These are phyloP conservation scores for Nomada ruficornis DNA, from an alignment of 2,888 invertebrate species.

Conservation along the genomic window DNA sequence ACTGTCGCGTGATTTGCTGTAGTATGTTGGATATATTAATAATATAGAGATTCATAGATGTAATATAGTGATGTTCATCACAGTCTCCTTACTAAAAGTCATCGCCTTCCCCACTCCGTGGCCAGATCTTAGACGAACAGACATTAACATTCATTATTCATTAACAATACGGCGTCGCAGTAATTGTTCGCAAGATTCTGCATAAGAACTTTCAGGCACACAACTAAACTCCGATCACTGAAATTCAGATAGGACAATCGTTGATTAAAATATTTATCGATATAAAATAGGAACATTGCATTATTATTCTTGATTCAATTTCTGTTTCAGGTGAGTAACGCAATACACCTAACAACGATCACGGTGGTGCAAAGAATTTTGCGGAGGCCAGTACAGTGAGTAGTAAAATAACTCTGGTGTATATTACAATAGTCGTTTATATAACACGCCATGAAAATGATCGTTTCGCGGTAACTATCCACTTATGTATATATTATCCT, in stretches of 20 bases:
- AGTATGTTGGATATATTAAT: no score
- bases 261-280: no score
- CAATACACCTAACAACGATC: background rate
- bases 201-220: background rate
- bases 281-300: background rate
- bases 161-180: no score
- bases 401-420: background rate
- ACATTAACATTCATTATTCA: no score
- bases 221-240: background rate
- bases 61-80: no score
- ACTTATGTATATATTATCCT: background rate
- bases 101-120: no score
- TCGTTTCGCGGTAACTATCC: conserved; percentile 7
- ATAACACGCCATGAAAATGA: conserved; percentile 25
- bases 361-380: background rate
- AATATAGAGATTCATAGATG: no score
- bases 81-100: no score
- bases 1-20: no score
- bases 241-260: no score
- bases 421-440: background rate
- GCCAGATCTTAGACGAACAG: no score
- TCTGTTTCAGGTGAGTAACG: conserved; percentile 41
- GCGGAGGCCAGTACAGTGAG: conserved; percentile 17
- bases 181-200: background rate
- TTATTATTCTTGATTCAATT: background rate